Base-by-base conservation (phyloP, 2,113 vertebrate genomes). In the Silurus meridionalis region DNA sequence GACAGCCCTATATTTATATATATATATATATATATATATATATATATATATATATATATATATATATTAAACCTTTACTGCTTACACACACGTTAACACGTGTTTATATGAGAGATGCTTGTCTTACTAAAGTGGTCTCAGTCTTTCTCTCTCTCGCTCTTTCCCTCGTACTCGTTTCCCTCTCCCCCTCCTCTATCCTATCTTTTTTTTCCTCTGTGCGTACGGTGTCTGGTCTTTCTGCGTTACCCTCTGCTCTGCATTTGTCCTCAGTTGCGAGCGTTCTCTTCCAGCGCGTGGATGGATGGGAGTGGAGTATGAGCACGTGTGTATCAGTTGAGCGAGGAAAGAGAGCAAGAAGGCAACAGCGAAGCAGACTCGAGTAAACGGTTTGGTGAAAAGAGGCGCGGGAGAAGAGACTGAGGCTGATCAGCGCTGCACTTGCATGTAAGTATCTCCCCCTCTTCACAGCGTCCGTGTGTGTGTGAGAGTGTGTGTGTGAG, bases 401-500 rank as follows among this genome's bases (percentile, higher is more conserved):
- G 28, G 91, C 90, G 90, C 92, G 81, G 8, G 89, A 37, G 28
- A 37, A 66, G 75, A 69, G 82, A 67, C 58, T 48, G 78, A 69
- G 82, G 75, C 46, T 85, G 84, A 80, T 46, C 60, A 74, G 63
- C 8, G 55, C 86, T 80, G 74, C 61, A 63, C 53, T 61, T 67
- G 78, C 66, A 83, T 72, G 85, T 83, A 86, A 66, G 82, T 80
- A 61, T 85, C 82, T 83, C 72, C 69, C 89, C 85, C 79, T 60
- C 77, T 48, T 64, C 86, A 75, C 88, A 79, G 89, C 86, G 83
- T 84, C 89, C 85, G 87, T 89, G 87, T 83, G 28, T 92, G 91
- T 85, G 88, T 93, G 94, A 91, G 93, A 91, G 90, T 86, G 77
- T 67, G 82, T 81, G 67, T 83, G 67, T 66, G 72, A 50, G 46